phyloP scores from a whole-genome alignment of 2,888 invertebrate species.

The Pasiphila rectangulata region DNA sequence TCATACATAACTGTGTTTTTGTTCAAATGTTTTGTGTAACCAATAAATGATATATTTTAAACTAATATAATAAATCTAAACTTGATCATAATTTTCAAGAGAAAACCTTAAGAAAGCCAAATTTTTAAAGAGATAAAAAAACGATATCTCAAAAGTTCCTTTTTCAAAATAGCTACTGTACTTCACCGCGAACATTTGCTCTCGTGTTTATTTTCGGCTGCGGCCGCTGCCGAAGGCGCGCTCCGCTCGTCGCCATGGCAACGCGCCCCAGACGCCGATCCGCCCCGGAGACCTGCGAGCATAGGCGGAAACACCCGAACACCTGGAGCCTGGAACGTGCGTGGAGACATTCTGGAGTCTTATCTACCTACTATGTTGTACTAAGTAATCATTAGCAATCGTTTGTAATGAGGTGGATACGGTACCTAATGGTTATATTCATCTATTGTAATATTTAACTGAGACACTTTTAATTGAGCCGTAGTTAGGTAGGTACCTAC shows the following conservation, averaged over 20 bases:
- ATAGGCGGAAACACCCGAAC: slow-evolving; percentile 47
- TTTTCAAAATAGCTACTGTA: slow-evolving; percentile 37
- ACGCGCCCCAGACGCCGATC: slow-evolving; percentile 69
- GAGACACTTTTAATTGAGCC: too few species aligned
- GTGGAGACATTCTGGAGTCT: slow-evolving; percentile 8
- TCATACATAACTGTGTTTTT: too few species aligned
- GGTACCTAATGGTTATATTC: too few species aligned
- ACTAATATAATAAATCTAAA: too few species aligned
- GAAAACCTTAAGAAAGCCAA: slow-evolving; percentile 8
- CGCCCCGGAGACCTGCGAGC: slow-evolving; percentile 47
- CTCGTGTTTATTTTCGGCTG: slow-evolving; percentile 72
- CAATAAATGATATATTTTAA: too few species aligned
- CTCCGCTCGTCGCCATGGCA: slow-evolving; percentile 61
- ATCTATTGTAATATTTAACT: too few species aligned
- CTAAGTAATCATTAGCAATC: background rate
- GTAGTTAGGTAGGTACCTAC: background rate
- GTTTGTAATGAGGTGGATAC: background rate
- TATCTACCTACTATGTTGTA: background rate
- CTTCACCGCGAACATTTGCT: slow-evolving; percentile 46
- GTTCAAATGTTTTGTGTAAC: too few species aligned
- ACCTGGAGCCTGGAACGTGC: slow-evolving; percentile 22
- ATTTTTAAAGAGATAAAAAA: background rate
- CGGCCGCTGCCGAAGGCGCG: slow-evolving; percentile 60
- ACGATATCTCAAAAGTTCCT: too few species aligned
- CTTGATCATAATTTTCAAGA: too few species aligned